Conservation (phyloP, 2,888 invertebrate species). For the Sipha maydis region DNA sequence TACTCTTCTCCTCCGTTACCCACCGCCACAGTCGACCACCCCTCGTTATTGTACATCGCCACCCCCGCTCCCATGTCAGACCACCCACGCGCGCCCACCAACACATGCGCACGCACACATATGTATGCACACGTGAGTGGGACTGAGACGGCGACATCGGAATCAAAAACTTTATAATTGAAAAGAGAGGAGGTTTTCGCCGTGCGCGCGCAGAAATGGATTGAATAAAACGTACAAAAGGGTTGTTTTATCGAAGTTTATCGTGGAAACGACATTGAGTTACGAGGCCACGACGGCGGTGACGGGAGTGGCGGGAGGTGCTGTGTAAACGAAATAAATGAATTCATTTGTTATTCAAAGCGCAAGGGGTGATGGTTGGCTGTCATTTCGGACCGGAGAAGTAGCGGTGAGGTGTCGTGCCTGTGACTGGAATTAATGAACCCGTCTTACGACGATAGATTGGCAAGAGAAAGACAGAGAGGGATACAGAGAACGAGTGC, state of each 20-base stretch:
- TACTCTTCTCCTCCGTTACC: conserved; percentile 16
- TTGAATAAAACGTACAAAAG: conserved; percentile 62
- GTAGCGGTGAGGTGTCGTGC: conserved; percentile 47
- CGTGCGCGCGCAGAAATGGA: conserved; percentile 51
- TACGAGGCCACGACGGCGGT: conserved; percentile 24
- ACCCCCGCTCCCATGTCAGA: background rate
- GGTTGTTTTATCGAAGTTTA: conserved; percentile 62
- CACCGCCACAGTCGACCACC: background rate
- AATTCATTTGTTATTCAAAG: conserved; percentile 62
- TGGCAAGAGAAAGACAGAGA: background rate
- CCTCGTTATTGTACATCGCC: background rate
- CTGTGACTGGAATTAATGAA: conserved; percentile 61
- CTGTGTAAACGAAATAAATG: conserved; percentile 61
- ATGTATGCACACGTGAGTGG: background rate
- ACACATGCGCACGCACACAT: background rate
- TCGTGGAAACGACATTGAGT: conserved; percentile 62
- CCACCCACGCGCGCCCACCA: background rate
- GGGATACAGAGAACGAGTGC: background rate
- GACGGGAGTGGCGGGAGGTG: background rate
- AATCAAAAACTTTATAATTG: conserved; percentile 61
- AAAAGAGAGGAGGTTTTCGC: conserved; percentile 53
- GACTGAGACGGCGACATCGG: conserved; percentile 45
- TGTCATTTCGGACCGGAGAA: conserved; percentile 40
- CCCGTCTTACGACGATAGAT: conserved; percentile 43
- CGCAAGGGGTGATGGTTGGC: conserved; percentile 49